Evolutionary conservation across 2,888 invertebrate genomes (phyloP), one percentile per base, ranked within the genome.

Genomic region (Eristalinus aeneus): DNA sequence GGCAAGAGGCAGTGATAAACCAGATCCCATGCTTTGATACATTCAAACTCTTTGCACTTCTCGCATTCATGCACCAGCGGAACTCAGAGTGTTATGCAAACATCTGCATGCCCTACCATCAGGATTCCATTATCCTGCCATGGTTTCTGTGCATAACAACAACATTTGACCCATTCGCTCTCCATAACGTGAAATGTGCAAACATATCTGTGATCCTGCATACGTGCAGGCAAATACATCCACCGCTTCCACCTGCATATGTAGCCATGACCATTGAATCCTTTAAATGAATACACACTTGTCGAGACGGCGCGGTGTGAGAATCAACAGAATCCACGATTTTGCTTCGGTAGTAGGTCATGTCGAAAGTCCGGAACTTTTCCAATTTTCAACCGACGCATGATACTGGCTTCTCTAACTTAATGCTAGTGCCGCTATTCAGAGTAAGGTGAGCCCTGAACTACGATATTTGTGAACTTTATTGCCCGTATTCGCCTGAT

Each of bases 331-430:
- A 16, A 8, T 16, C 76, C 58, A 53, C 56, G 78, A 54, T 20
- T 61, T 20, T 32, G 69, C 31, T 61, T 46, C 68, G 72, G 72
- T 58, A 77, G 76, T 85, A 73, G 85, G 85, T 85, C 80, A 85
- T 75, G 75, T 56, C 67, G 53, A 72, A 63, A 61, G 56, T 71
- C 23, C 61, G 67, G 72, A 80, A 80, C 58, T 76, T 80, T 80
- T 63, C 65, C 71, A 72, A 79, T 79, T 79, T 79, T 53, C 20
- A 72, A 63, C 22, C 46, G 39, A 64, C 65, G 65, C 75, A 71
- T 54, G 53, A 65, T 58, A 10, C 36, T 34, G 64, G 12, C 16
- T 8, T 5, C 16, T 2, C 20, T 31, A 61, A 27, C 12, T 22
- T 5, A 20, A n/a, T 8, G n/a, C 39, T n/a, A 5, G n/a, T 16